Evolutionary conservation across 2,113 vertebrate genomes (phyloP), one percentile per base, ranked within the genome.

Genomic region (Corythaixoides concolor): DNA sequence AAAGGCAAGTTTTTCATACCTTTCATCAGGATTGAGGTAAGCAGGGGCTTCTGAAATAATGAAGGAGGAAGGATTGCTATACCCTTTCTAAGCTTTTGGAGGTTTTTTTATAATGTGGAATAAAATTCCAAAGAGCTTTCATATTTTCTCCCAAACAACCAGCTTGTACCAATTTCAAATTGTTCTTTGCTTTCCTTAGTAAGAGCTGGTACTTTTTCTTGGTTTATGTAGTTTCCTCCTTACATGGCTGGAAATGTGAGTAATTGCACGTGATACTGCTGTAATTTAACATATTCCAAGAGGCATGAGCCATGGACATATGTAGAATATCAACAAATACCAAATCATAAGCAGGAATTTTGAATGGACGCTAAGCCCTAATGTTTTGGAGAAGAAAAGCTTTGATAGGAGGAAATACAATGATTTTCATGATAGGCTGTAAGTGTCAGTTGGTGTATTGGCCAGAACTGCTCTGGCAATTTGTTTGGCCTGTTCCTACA

Each of bases 1-100:
- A 4, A 16, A 22, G 20, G 1, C 0, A 32, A 50, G 2, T 1
- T 43, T 3, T 21, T 33, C 1, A 6, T 41, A 12, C 1, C 9
- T 37, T 55, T 49, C 8, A 11, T 45, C 4, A 18, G 37, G 23
- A 33, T 26, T 66, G 4, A 43, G 35, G 22, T 69, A 66, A 79
- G 41, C 0, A 8, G 9, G 2, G 5, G 3, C 0, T 26, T 3
- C 6, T 63, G 20, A 24, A 43, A 33, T 16, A 35, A 15, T 8
- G 4, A 21, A 12, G 8, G 5, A 35, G 7, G 11, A 21, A 27
- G 2, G 2, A 1, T 18, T 32, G 7, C 7, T 28, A 56, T 49
- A 10, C 5, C 56, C 2, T 45, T 58, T 49, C 8, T 68, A 12
- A 33, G 6, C 6, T 2, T 67, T 41, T 35, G 4, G 33, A 1